Base-by-base conservation (phyloP, 2,888 invertebrate genomes). In the Coremacera marginata region DNA sequence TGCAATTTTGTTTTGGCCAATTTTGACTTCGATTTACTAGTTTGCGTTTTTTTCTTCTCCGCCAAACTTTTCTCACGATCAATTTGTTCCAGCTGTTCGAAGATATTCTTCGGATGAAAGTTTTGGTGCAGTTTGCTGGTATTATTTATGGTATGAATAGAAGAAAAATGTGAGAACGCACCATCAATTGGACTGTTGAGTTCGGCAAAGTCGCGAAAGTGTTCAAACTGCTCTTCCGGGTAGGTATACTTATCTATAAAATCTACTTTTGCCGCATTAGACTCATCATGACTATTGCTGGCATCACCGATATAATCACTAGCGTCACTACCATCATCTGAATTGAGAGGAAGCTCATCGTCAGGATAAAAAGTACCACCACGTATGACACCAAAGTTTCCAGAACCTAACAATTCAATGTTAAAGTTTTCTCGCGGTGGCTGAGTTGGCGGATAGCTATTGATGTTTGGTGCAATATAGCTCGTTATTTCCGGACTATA, bases 191-290 rank as follows among this genome's bases (percentile, higher is more conserved):
- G 92, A 0, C 95, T 95, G 78, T 95, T 96, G 76, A 96, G 96
- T 84, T 96, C 96, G 0, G 96, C 96, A 84, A 96, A 96, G 87
- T 96, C 96, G 83, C 95, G 92, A 90, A 96, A 96, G 86, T 96
- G 95, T 5, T 95, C 95, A 85, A 96, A 96, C 85, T 96, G 96
- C 84, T 96, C 95, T 77, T 94, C 93, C 49, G 94, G 92, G 81
- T 94, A 93, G 75, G 94, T 94, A 5, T 93, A 93, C 84, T 93
- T 92, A 70, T 88, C 86, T 4, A 87, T 78, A 70, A 86, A 88
- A 0, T 94, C 94, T 83, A 94, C 94, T 1, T 92, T 90, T 2
- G 92, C 90, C 82, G 94, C 93, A 76, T 94, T 91, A 16, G 93
- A 93, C 79, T 94, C 93, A 0, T 93, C 93, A 82, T 93, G 93